Evolutionary conservation across 1,140 invertebrate genomes (phyloP), one percentile per base, ranked within the genome.

Genomic region (Drosophila pachea): DNA sequence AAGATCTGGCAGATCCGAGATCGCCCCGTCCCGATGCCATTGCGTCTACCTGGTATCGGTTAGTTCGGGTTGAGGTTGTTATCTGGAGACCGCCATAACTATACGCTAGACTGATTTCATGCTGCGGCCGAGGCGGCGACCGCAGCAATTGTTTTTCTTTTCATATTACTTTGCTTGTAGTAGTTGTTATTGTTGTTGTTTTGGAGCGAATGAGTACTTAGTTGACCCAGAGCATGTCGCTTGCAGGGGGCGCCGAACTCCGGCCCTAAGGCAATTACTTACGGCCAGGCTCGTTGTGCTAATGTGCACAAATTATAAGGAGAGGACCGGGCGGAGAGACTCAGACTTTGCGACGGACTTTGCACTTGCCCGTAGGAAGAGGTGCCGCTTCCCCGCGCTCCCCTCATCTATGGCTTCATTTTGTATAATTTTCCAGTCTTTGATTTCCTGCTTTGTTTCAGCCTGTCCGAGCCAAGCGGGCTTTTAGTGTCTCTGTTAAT

Each of bases 371-470:
- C 7, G 59, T 14, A 62, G 54, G 38, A 49, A 70, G 68, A 60
- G 58, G 53, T 70, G 22, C 65, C 73, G 52, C 47, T 63, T 31
- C 7, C 16, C 32, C 32, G 52, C 48, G 32, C 42, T 47, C 33
- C 38, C 58, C 42, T 33, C 42, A 32, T 49, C 45, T 29, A 22
- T 22, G 22, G 42, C 33, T 50, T 60, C 60, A 56, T 59, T 14
- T 43, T 61, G 75, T 78, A 59, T 83, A 86, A 83, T 83, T 83
- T 83, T 83, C 79, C 79, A 77, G 76, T 83, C 73, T 83, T 71
- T 83, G 79, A 59, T 83, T 83, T 83, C 81, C 79, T 83, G 81
- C 81, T 83, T 86, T 83, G 79, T 83, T 68, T 76, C 62, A 83
- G 79, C 68, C 73, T 65, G 73, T 55, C 62, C 76, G 40, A 22